A percentile compares a stretch with the other conserved stretches of the same genome.
Evolutionary conservation across 2,797 vertebrate genomes (phyloP).

Genomic region (Cephalopachus bancanus): DNA sequence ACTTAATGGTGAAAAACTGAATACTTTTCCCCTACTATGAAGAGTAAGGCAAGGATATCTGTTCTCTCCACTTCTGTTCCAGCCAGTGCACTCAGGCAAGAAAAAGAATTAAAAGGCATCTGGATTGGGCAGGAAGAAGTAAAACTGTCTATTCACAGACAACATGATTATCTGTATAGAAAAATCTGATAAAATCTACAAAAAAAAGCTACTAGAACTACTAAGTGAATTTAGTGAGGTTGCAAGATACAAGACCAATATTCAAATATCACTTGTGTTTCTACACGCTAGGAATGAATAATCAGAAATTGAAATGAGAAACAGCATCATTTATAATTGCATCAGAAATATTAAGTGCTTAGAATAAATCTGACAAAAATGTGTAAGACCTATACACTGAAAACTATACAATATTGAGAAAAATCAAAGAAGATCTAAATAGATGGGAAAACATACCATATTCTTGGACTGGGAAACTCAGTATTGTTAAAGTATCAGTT

Average conservation of each 20-base stretch:
- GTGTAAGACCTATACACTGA: background rate
- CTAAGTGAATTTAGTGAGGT: background rate
- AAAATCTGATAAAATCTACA: background rate
- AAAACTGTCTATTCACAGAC: background rate
- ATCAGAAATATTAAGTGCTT: background rate
- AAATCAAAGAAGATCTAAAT: background rate
- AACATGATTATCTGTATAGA: background rate
- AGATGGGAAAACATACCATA: background rate
- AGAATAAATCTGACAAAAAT: constrained; percentile 2
- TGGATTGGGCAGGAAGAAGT: background rate
- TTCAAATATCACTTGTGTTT: background rate
- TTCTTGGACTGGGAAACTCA: background rate
- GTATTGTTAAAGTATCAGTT: background rate
- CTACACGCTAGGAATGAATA: background rate
- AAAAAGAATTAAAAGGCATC: background rate
- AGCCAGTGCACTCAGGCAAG: background rate
- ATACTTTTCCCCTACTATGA: background rate
- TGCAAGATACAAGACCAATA: background rate
- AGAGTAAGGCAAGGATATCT: background rate
- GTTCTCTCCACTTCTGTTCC: background rate
- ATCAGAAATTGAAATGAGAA: background rate
- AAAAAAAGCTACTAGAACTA: background rate
- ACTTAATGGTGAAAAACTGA: background rate
- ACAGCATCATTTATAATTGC: background rate
- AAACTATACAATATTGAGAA: background rate